Evolutionary conservation across 2,888 invertebrate genomes (phyloP).

Genomic region (Euproctis similis): DNA sequence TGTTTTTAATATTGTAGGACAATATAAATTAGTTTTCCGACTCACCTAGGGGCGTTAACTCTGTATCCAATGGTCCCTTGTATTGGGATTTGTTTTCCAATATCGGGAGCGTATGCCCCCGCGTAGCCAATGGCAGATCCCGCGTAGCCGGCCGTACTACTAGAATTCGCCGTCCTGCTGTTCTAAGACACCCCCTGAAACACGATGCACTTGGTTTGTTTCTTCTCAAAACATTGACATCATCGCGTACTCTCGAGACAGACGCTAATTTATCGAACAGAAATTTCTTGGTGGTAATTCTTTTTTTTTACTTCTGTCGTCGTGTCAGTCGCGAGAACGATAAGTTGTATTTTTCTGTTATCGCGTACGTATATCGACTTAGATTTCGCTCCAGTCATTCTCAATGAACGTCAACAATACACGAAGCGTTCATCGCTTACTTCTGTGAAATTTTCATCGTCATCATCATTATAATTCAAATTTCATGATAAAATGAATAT

Average conservation of each 20-base stretch:
- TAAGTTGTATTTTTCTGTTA: slow-evolving; percentile 44
- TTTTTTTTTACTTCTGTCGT: slow-evolving; percentile 31
- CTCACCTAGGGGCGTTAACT: slow-evolving; percentile 80
- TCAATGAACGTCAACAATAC: slow-evolving; percentile 51
- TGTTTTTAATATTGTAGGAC: not conserved
- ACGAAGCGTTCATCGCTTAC: slow-evolving; percentile 53
- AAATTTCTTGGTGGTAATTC: slow-evolving; percentile 11
- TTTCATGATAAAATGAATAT: no score
- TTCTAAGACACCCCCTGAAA: slow-evolving; percentile 81
- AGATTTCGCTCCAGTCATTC: slow-evolving; percentile 46
- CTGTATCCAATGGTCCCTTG: slow-evolving; percentile 76
- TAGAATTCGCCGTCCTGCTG: slow-evolving; percentile 81
- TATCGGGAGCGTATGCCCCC: slow-evolving; percentile 67
- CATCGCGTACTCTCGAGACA: slow-evolving; percentile 17
- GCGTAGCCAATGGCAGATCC: slow-evolving; percentile 57
- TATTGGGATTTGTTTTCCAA: slow-evolving; percentile 67
- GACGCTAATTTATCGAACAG: slow-evolving; percentile 8
- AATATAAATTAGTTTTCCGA: slow-evolving; percentile 15
- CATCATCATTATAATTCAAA: no score
- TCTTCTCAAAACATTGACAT: slow-evolving; percentile 35
- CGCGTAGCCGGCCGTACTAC: slow-evolving; percentile 79
- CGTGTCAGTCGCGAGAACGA: slow-evolving; percentile 34
- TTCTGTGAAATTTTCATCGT: slow-evolving; percentile 21
- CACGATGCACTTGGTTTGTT: slow-evolving; percentile 51
- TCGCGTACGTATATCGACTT: slow-evolving; percentile 47